Conservation (phyloP, 2,113 vertebrate genomes). For the Gnathonemus longibarbis region DNA sequence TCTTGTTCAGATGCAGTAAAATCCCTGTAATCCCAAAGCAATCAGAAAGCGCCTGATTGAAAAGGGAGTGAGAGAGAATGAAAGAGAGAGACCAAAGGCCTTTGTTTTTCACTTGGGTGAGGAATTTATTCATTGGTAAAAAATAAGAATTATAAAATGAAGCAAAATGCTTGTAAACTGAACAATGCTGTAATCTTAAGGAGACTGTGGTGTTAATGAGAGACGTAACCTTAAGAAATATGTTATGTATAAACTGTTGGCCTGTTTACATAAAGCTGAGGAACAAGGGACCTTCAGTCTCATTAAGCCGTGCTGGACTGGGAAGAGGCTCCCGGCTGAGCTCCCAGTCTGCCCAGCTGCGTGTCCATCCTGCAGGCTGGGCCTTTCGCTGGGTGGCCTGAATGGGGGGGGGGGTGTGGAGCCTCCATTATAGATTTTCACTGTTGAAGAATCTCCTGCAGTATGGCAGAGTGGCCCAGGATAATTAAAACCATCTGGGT, state of each 20-base stretch:
- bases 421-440: background rate
- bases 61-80: conserved; percentile 37
- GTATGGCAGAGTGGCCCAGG: background rate
- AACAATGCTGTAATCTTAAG: background rate
- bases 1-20: conserved; percentile 44
- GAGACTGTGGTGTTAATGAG: background rate
- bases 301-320: background rate
- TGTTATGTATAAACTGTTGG: background rate
- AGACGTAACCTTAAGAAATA: background rate
- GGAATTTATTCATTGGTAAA: background rate
- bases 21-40: conserved; percentile 52
- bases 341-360: background rate
- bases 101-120: background rate
- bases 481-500: background rate
- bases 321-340: background rate
- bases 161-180: background rate
- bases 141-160: background rate
- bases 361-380: background rate
- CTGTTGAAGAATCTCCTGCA: background rate
- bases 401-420: background rate
- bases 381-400: background rate
- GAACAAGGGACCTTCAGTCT: background rate
- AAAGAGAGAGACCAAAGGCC: conserved; percentile 25
- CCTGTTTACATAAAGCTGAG: background rate
- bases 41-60: conserved; percentile 45